A percentile compares a stretch with the other conserved stretches of the same genome.
Evolutionary conservation across 2,888 invertebrate genomes (phyloP).

Genomic region (Eupithecia pulchellata): DNA sequence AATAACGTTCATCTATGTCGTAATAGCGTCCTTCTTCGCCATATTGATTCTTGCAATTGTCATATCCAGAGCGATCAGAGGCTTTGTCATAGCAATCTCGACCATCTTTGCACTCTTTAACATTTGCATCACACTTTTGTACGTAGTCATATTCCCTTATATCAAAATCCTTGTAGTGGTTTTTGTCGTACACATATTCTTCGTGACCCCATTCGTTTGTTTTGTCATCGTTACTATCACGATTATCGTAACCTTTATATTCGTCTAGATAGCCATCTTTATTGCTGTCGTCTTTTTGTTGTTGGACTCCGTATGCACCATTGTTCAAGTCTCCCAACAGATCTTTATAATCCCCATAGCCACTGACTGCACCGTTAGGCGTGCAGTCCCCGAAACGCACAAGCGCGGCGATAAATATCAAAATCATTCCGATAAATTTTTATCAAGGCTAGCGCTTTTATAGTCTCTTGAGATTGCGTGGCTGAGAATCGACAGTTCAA

Average conservation of each 20-base stretch:
- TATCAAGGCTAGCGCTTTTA: background rate
- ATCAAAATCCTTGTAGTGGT: conserved; percentile 4
- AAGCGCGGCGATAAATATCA: conserved; percentile 23
- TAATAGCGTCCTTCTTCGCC: conserved; percentile 28
- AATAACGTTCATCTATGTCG: conserved; percentile 20
- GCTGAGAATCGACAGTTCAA: background rate
- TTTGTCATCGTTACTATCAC: background rate
- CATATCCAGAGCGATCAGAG: conserved; percentile 19
- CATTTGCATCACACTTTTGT: conserved; percentile 23
- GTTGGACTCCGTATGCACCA: background rate
- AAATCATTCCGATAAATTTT: conserved; percentile 23
- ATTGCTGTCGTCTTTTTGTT: background rate
- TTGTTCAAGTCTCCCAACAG: background rate
- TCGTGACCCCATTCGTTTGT: background rate
- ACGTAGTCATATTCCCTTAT: conserved; percentile 20
- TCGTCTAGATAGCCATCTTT: conserved; percentile 16
- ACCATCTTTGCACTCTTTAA: conserved; percentile 27
- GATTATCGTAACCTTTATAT: conserved; percentile 8
- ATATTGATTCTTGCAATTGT: conserved; percentile 24
- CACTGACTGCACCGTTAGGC: background rate
- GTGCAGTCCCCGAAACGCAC: conserved; percentile 15
- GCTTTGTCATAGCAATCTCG: conserved; percentile 30
- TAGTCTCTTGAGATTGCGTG: background rate
- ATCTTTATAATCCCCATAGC: conserved; percentile 14
- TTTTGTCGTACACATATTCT: conserved; percentile 12